A percentile compares a stretch with the other conserved stretches of the same genome.
phyloP scores from a whole-genome alignment of 2,797 vertebrate genomes.

The Oophaga sylvatica region DNA sequence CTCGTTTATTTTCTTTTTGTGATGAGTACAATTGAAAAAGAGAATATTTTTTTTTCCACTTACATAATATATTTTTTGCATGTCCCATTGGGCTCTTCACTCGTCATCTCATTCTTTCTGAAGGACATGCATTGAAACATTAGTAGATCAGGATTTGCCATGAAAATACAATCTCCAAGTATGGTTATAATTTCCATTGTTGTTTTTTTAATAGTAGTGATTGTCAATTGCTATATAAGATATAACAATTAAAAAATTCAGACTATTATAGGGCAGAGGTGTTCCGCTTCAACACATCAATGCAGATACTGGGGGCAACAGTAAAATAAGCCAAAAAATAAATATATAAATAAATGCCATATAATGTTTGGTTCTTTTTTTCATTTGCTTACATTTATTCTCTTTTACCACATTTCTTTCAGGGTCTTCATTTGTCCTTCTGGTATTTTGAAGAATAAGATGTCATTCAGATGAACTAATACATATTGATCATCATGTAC shows the following conservation, averaged over 20 bases:
- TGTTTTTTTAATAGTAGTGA: neutral
- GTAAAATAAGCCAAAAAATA: neutral
- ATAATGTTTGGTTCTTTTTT: too few relatives aligned
- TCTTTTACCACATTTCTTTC: too few relatives aligned
- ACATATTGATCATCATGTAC: too few relatives aligned
- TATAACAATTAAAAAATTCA: neutral
- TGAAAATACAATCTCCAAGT: neutral
- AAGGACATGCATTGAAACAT: slow-evolving; percentile 6
- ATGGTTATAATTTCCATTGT: neutral
- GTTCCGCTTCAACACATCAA: neutral
- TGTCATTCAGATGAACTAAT: too few relatives aligned
- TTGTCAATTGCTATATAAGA: neutral
- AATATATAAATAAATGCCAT: neutral
- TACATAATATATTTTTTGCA: neutral
- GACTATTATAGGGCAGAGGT: neutral
- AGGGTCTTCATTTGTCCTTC: too few relatives aligned
- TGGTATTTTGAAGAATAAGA: too few relatives aligned
- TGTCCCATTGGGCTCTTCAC: neutral
- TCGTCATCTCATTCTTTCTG: slow-evolving; percentile 10
- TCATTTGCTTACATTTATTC: too few relatives aligned
- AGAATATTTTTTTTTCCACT: neutral
- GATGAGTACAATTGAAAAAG: neutral
- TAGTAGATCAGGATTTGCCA: neutral
- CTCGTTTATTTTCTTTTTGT: neutral
- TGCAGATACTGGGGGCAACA: neutral